These are phyloP conservation scores for Prolemur simus DNA, from an alignment of 2,113 vertebrate species.

Conservation along the genomic window DNA sequence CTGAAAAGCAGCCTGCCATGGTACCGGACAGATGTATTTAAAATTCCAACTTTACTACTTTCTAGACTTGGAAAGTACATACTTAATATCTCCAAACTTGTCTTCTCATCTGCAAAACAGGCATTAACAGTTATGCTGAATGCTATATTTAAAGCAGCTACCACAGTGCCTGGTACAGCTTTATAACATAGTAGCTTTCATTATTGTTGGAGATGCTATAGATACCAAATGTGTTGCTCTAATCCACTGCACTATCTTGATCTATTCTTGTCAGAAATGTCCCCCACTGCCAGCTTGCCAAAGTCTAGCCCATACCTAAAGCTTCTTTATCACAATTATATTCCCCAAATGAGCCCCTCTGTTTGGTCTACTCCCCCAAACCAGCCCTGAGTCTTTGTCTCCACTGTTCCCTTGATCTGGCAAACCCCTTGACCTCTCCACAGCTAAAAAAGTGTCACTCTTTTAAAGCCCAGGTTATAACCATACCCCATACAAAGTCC, in stretches of 20 bases:
- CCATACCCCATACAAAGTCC: not conserved
- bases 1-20: not conserved
- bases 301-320: not conserved
- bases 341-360: not conserved
- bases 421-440: not conserved
- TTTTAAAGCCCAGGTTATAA: not conserved
- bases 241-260: not conserved
- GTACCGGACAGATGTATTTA: not conserved
- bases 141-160: not conserved
- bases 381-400: not conserved
- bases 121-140: not conserved
- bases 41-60: not conserved
- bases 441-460: not conserved
- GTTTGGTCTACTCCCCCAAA: not conserved
- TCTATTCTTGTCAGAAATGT: not conserved
- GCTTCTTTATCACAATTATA: not conserved
- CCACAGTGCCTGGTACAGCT: not conserved
- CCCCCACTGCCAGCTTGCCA: not conserved
- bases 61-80: not conserved
- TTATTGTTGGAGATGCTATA: not conserved
- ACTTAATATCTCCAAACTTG: not conserved
- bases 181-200: not conserved
- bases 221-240: not conserved
- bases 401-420: not conserved
- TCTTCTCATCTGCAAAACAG: not conserved